Evolutionary conservation across 1,140 invertebrate genomes (phyloP).

Genomic region (Pseudomyrmex cubaensis): DNA sequence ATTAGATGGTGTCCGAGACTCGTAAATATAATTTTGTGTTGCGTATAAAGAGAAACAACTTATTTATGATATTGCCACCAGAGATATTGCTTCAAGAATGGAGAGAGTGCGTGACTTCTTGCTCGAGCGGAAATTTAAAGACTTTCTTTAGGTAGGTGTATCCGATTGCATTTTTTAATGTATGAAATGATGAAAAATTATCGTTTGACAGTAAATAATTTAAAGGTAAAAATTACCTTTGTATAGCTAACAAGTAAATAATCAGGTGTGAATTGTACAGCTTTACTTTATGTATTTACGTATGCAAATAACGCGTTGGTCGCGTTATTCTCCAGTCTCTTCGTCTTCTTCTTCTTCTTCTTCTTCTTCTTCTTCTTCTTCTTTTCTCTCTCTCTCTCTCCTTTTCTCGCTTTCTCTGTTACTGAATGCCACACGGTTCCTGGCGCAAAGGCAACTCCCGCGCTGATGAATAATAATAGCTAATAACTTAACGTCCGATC

Average conservation of each 20-base stretch:
- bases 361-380: background rate
- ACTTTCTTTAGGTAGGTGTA: background rate
- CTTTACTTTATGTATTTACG: background rate
- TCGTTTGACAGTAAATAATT: background rate
- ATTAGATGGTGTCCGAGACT: constrained; percentile 72
- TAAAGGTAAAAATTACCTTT: background rate
- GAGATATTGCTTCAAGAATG: constrained; percentile 1
- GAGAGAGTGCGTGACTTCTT: background rate
- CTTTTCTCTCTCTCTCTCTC: background rate
- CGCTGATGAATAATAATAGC: constrained; percentile 67
- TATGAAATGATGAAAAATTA: background rate
- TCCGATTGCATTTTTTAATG: background rate
- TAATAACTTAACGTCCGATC: constrained; percentile 66
- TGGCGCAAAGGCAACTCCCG: constrained; percentile 49
- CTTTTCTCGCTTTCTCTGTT: background rate
- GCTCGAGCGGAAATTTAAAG: background rate
- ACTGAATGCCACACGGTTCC: constrained; percentile 56
- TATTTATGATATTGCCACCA: constrained; percentile 49
- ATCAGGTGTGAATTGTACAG: constrained; percentile 21
- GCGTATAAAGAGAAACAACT: constrained; percentile 55
- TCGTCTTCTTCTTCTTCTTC: background rate
- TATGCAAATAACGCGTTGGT: constrained; percentile 8
- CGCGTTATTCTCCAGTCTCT: background rate
- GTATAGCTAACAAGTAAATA: background rate
- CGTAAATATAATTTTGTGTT: constrained; percentile 73